Base-by-base conservation (phyloP, 2,113 vertebrate genomes). In the Cavia aperea region DNA sequence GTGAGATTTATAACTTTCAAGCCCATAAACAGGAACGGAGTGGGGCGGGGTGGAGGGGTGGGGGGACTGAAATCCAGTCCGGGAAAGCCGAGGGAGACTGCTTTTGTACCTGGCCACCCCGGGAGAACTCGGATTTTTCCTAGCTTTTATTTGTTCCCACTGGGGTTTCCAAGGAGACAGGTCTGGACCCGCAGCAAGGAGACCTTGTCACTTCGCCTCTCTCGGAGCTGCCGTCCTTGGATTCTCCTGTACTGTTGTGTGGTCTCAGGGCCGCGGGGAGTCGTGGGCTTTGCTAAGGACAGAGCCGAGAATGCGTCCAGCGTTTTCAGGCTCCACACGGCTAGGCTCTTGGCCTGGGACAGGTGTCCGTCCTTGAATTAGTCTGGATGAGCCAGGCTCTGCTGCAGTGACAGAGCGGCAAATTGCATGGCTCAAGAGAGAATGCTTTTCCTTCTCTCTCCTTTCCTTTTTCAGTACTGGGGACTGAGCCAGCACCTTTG, bases 211-310 rank as follows among this genome's bases (percentile, higher is more conserved):
- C 73, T 66, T 65, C 72, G 0, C 70, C 33, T 86, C 49, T 19
- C 89, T 73, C 84, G 78, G 19, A 62, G 49, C 46, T 24, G 11
- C 9, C 13, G 43, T 56, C n/a, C 29, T 81, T 90, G 65, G 39
- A 62, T 91, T 93, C 81, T 91, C 92, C 56, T 73, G 62, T 82
- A 92, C 89, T 87, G 83, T 63, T 82, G 68, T 90, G 26, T 86
- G 6, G 62, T 56, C 68, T 85, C 36, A 81, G 43, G 85, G 62
- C 26, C 19, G 21, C 6, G 46, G 46, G 33, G 86, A 65, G 39
- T 26, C 31, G 70, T 10, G 65, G 85, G 31, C 13, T 33, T 92
- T 63, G 46, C 12, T 56, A 79, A 78, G 65, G 33, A 39, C 23
- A 16, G 65, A 7, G 5, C 56, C 46, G 7, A 94, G 68, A 62